Evolutionary conservation across 2,113 vertebrate species (phyloP).

Genomic region (Microtus montanus): DNA sequence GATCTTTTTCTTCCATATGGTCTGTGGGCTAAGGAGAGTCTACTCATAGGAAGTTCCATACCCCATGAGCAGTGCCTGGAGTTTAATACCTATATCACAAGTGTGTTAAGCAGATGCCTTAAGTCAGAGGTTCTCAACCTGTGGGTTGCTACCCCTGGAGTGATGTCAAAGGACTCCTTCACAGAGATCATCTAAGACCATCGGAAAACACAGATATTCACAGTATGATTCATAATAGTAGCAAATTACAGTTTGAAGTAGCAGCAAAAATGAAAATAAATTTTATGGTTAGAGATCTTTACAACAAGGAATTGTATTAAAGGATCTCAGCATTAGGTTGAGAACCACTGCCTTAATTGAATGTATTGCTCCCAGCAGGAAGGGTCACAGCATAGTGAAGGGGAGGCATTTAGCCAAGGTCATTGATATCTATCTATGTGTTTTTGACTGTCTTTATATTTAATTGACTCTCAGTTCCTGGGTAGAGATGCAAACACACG

Average conservation of each 20-base stretch:
- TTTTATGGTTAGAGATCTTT: background rate
- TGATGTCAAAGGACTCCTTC: background rate
- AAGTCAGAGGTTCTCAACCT: background rate
- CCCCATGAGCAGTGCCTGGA: background rate
- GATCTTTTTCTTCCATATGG: background rate
- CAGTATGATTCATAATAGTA: background rate
- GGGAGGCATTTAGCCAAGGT: background rate
- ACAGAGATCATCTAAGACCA: background rate
- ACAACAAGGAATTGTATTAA: background rate
- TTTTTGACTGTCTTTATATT: background rate
- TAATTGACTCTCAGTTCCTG: constrained; percentile 10
- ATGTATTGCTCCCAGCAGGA: background rate
- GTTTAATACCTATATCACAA: background rate
- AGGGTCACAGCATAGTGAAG: background rate
- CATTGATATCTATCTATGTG: background rate
- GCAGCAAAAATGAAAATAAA: background rate
- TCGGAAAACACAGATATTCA: background rate
- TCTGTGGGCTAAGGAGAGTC: background rate
- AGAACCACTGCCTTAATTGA: background rate
- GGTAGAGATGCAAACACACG: background rate
- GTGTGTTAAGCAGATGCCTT: background rate
- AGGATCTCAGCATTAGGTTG: background rate
- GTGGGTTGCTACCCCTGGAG: background rate
- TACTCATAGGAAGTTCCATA: background rate
- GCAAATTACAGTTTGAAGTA: background rate